Conservation (phyloP, 1,140 invertebrate species). For the Drosophila repleta region DNA sequence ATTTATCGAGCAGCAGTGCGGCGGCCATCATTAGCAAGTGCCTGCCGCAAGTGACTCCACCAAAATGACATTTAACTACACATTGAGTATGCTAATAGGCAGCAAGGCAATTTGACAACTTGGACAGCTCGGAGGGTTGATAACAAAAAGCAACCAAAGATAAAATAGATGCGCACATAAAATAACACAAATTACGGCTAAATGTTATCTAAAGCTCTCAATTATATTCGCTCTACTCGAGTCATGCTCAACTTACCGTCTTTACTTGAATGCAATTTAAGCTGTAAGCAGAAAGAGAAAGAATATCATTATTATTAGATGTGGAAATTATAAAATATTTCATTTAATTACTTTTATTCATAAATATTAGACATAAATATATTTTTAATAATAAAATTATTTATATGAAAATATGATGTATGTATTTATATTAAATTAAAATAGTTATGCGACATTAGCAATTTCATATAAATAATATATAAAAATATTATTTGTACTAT, state of each 20-base stretch:
- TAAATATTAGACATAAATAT: no score
- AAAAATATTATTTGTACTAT: no score
- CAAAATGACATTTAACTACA: conserved; percentile 56
- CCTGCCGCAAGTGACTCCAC: conserved; percentile 38
- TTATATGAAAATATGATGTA: no score
- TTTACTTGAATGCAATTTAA: conserved; percentile 13
- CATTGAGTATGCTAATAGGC: conserved; percentile 22
- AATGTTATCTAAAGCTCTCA: background rate
- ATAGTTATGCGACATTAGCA: no score
- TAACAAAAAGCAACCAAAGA: conserved; percentile 5
- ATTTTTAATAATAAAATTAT: no score
- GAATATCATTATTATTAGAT: no score
- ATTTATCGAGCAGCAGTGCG: conserved; percentile 40
- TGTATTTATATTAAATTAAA: no score
- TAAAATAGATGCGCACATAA: background rate
- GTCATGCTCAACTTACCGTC: conserved; percentile 39
- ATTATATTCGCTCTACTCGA: background rate
- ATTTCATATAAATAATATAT: no score
- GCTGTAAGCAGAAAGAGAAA: conserved; percentile 16
- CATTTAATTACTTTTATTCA: no score
- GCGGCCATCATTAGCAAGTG: background rate
- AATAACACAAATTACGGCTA: background rate
- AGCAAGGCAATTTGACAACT: conserved; percentile 4
- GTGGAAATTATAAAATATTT: no score
- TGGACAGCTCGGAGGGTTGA: background rate